phyloP scores from a whole-genome alignment of 2,113 vertebrate species.

The Lanius collurio region DNA sequence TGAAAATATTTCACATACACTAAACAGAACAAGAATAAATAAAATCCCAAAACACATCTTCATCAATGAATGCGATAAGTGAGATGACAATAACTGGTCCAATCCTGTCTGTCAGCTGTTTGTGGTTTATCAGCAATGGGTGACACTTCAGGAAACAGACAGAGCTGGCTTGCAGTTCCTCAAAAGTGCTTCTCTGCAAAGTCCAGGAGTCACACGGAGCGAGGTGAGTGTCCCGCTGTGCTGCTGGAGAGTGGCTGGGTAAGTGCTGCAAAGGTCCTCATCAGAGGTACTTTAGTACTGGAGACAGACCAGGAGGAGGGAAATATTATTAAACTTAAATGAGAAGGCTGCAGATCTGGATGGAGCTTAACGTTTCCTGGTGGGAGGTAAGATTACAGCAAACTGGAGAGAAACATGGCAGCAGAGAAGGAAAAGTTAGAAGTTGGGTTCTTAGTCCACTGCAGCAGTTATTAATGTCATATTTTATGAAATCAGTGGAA shows the following conservation, averaged over 20 bases:
- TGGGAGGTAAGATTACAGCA: not conserved
- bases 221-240: accelerated
- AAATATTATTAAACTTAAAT: not conserved
- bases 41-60: not conserved
- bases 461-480: not conserved
- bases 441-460: not conserved
- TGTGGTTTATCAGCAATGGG: not conserved
- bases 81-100: too few species aligned
- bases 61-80: too few species aligned
- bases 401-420: not conserved
- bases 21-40: not conserved
- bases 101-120: not conserved
- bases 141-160: not conserved
- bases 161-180: not conserved
- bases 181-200: not conserved
- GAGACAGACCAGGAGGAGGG: not conserved
- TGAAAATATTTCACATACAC: not conserved
- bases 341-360: not conserved
- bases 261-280: not conserved
- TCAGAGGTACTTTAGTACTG: not conserved
- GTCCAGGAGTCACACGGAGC: accelerated
- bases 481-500: not conserved
- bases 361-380: not conserved
- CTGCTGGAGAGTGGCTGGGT: not conserved
- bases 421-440: not conserved